Base-by-base conservation (phyloP, 2,797 vertebrate genomes). In the Anas capensis region DNA sequence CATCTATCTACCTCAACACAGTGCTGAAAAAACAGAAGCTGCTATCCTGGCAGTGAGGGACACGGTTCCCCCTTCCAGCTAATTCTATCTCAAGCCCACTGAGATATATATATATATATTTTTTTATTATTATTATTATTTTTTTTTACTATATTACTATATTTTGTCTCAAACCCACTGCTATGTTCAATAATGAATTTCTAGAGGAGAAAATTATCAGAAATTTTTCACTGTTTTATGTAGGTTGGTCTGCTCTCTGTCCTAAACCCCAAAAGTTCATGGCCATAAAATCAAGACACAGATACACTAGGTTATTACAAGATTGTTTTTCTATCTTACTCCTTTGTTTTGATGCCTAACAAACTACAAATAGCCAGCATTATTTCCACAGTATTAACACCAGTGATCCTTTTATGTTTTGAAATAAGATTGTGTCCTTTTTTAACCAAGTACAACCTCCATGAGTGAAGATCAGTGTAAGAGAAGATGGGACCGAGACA, bases 111-210 rank as follows among this genome's bases (percentile, higher is more conserved):
- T 46, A 46, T 46, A 46, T 46, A 21, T 46, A 10, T 34, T 34
- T 34, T 34, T 34, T 36, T 36, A 38, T 38, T 36, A 36, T 15
- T 40, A 40, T 40, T 36, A 10, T 40, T 40, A 3, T 40, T 15
- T 6, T 15, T 40, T 23, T 49, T 49, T 49, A 49, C 23, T 24
- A 8, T 5, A 24, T 24, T 49, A 49, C 48, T 49, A 24, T 13
- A 48, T 95, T 82, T 94, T 91, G 92, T 56, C 82, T 90, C 64
- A 90, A 84, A 38, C 54, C 42, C 33, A 89, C 48, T 80, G 77
- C n/a, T 88, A 44, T 20, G 71, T 66, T 92, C 62, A 91, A 76
- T 56, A 94, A 79, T n/a, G 62, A 21, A 87, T 42, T 88, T 94
- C n/a, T 82, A 73, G 93, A 82, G 27, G 21, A 92, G 56, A 95